These are phyloP conservation scores for Hydractinia symbiolongicarpus DNA, from an alignment of 30 jellyfish, hydroid and myxozoan species.

Conservation along the genomic window DNA sequence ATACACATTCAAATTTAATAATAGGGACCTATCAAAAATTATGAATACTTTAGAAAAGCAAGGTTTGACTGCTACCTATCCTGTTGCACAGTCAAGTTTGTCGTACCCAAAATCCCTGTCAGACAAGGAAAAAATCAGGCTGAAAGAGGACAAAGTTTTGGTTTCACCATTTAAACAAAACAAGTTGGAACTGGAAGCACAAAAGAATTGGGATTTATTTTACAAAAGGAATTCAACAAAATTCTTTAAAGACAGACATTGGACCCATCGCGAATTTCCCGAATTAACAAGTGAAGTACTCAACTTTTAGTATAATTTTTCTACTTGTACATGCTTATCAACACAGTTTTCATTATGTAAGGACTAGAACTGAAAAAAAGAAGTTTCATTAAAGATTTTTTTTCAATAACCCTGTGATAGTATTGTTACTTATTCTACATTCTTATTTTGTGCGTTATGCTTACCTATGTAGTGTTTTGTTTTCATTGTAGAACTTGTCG, in stretches of 20 bases:
- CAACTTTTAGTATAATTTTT: no score
- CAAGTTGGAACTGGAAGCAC: conserved; percentile 77
- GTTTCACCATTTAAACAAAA: conserved; percentile 62
- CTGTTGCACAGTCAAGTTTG: conserved; percentile 4
- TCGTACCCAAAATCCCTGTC: not conserved
- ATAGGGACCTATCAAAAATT: not conserved
- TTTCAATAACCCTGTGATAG: no score
- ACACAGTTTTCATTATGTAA: no score
- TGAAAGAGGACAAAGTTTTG: conserved; percentile 14
- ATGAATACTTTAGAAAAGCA: not conserved
- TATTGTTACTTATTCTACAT: no score
- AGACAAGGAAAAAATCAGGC: conserved; percentile 26
- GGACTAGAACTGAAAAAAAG: no score
- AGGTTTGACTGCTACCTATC: not conserved
- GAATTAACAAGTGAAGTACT: conserved; percentile 48
- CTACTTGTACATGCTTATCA: no score
- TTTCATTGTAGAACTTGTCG: not conserved
- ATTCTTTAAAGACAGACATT: conserved; percentile 95
- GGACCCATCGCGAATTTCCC: conserved; percentile 85
- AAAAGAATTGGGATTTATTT: conserved; percentile 94
- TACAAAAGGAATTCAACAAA: conserved; percentile 95
- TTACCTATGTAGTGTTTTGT: not conserved
- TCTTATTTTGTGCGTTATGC: no score
- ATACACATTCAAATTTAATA: not conserved
- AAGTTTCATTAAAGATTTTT: no score